Evolutionary conservation across 1,140 invertebrate genomes (phyloP).

Genomic region (Brachionus calyciflorus): DNA sequence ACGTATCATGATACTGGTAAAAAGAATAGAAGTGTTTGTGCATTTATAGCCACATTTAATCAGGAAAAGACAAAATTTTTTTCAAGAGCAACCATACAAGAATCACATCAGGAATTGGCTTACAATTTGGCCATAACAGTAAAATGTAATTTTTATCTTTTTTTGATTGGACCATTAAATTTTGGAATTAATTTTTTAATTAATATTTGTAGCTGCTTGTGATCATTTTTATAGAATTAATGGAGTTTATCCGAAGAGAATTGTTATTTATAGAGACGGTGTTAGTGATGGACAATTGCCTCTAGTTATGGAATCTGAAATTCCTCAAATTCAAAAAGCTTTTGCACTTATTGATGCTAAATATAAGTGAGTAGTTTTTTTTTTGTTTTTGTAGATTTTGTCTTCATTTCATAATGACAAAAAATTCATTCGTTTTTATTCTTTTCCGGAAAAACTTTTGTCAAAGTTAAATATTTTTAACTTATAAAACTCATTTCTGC

Average conservation of each 20-base stretch:
- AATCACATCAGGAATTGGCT: conserved; percentile 63
- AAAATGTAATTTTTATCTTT: no score
- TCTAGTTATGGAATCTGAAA: conserved; percentile 34
- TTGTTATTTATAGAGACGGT: conserved; percentile 86
- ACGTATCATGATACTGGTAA: conserved; percentile 73
- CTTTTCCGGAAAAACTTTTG: no score
- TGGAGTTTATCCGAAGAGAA: background rate
- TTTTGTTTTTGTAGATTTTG: no score
- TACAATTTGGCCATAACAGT: conserved; percentile 75
- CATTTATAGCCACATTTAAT: conserved; percentile 67
- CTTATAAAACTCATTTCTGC: no score
- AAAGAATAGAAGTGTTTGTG: conserved; percentile 62
- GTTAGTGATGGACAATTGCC: conserved; percentile 82
- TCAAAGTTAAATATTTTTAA: no score
- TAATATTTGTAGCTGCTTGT: conserved; percentile 12
- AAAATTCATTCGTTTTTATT: no score
- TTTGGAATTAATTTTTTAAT: conserved; percentile 65
- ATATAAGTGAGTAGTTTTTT: background rate
- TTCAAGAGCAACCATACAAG: conserved; percentile 70
- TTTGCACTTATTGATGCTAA: conserved; percentile 21
- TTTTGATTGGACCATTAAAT: conserved; percentile 64
- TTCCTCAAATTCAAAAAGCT: conserved; percentile 45
- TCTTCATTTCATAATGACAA: no score
- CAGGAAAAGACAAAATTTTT: conserved; percentile 69
- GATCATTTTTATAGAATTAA: conserved; percentile 39